Evolutionary conservation across 1,140 invertebrate species (phyloP), one percentile per base, ranked within the genome.

Genomic region (Bombus difficillimus): DNA sequence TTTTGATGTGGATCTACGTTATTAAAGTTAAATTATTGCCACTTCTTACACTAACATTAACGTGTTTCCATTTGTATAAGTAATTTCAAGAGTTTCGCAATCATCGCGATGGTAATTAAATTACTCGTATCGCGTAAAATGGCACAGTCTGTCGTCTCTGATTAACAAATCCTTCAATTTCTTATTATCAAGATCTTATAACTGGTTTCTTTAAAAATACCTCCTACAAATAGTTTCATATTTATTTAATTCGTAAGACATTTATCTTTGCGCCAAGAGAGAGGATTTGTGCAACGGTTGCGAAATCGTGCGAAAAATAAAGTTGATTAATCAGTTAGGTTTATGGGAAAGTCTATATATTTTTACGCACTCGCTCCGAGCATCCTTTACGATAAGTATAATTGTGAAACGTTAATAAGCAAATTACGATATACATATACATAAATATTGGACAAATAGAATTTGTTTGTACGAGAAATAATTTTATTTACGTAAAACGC

Each of bases 181-280:
- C 39, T 22, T 34, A n/a, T 69, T 39, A 68, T 43, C 75, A 72
- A 43, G 37, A 6, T 53, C 76, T 53, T 57, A 4, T 59, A 28
- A 76, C 66, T 47, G 41, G 75, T 71, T 84, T 62, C 39, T 37
- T 25, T 41, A 13, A 47, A 37, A 72, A 53, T 32, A 32, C n/a
- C 18, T 22, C 22, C 39, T 53, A 62, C 32, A 28, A 8, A 39
- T 43, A 41, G 18, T 53, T 85, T 43, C 39, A 80, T 80, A 43
- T 22, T 69, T 80, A 80, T 57, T 64, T 72, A 80, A 80, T 80
- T 73, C n/a, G 25, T 22, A 5, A 62, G 68, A 43, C 39, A 80
- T 85, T 73, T 73, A 41, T 85, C 77, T 72, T 80, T 41, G 77
- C 68, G 12, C 47, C 68, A 12, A 32, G 39, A 15, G 22, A 15